Evolutionary conservation across 2,797 vertebrate genomes (phyloP).

Genomic region (Pantherophis vulpinus): DNA sequence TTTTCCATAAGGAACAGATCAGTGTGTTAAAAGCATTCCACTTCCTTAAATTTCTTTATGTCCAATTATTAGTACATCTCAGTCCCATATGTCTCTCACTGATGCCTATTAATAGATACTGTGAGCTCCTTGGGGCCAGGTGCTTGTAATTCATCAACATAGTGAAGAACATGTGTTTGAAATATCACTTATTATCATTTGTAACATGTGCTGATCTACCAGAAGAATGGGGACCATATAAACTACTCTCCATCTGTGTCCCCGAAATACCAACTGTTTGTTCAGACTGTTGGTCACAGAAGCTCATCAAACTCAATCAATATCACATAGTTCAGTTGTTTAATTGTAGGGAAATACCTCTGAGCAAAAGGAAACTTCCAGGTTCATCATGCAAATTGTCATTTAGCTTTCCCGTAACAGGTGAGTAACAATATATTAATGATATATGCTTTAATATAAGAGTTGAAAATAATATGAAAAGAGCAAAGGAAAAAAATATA

Average conservation of each 20-base stretch:
- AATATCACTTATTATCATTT: not conserved
- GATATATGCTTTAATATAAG: conserved; percentile 26
- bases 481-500: conserved; percentile 25
- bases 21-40: not conserved
- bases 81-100: not conserved
- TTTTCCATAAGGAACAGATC: not conserved
- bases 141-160: not conserved
- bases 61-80: not conserved
- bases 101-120: not conserved
- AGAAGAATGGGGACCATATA: not conserved
- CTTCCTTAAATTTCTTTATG: not conserved
- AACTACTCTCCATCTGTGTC: not conserved
- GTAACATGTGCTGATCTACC: not conserved
- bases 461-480: not conserved
- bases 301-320: conserved; percentile 8
- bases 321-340: not conserved
- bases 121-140: not conserved
- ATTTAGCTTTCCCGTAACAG: conserved; percentile 36
- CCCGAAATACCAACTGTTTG: not conserved
- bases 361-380: conserved; percentile 3
- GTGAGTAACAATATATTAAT: conserved; percentile 51
- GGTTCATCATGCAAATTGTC: not conserved
- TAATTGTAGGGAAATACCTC: not conserved
- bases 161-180: not conserved
- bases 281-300: not conserved